Evolutionary conservation across 2,113 vertebrate genomes (phyloP).

Genomic region (Pantherophis guttatus): DNA sequence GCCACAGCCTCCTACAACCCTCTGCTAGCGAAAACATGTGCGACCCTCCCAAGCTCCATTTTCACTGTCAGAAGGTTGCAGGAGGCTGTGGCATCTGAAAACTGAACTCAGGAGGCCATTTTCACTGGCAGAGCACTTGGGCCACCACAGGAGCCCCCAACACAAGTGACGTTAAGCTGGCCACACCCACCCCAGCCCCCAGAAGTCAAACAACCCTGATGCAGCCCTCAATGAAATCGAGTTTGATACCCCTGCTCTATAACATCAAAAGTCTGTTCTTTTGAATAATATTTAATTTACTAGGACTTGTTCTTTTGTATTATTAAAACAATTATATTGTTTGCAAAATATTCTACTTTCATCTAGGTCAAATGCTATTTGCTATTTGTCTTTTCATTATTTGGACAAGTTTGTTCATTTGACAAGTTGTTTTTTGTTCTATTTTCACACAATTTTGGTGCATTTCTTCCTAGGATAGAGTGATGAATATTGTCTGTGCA

Average conservation of each 20-base stretch:
- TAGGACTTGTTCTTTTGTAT: background rate
- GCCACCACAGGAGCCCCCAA: no score
- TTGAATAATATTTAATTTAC: constrained; percentile 5
- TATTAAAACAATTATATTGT: constrained; percentile 33
- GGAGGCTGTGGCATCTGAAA: no score
- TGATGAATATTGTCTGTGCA: constrained; percentile 24
- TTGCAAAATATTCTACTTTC: constrained; percentile 44
- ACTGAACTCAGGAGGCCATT: no score
- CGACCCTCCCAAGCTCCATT: no score
- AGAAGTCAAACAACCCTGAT: no score
- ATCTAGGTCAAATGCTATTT: constrained; percentile 49
- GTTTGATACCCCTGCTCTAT: background rate
- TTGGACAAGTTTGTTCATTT: constrained; percentile 57
- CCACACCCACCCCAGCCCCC: no score
- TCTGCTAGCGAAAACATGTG: no score
- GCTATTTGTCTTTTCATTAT: constrained; percentile 54
- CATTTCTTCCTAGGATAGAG: constrained; percentile 41
- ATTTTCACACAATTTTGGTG: constrained; percentile 52
- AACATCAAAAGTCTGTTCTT: background rate
- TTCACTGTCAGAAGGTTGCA: no score
- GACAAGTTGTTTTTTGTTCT: constrained; percentile 67
- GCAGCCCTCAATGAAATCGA: no score
- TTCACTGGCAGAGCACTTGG: no score
- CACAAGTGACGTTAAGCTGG: no score
- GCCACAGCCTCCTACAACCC: no score